phyloP scores from a whole-genome alignment of 2,797 vertebrate species.

The Peromyscus aztecus region DNA sequence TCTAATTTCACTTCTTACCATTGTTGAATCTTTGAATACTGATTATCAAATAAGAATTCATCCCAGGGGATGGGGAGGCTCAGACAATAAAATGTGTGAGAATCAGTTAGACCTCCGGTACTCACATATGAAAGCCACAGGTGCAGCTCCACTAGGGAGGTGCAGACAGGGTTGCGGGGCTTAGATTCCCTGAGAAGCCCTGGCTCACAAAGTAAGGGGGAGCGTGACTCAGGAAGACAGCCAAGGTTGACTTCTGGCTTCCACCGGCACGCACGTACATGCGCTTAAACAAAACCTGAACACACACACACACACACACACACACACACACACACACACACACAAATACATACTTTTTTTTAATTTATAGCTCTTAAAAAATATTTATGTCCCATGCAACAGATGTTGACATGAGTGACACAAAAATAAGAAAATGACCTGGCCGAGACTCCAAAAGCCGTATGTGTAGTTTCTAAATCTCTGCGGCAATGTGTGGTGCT shows the following conservation, averaged over 20 bases:
- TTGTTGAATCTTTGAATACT: background rate
- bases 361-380: constrained; percentile 5
- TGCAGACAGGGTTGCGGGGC: background rate
- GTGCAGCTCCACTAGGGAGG: background rate
- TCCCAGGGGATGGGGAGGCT: background rate
- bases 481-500: constrained; percentile 36
- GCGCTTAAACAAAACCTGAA: too few species aligned
- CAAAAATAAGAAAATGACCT: constrained; percentile 51
- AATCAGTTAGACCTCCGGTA: background rate
- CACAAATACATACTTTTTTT: background rate
- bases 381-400: background rate
- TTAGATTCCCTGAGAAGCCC: background rate
- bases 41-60: background rate
- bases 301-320: background rate
- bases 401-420: constrained; percentile 25
- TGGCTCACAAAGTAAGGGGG: background rate
- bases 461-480: constrained; percentile 44
- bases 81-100: background rate
- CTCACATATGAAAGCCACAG: background rate
- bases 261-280: background rate
- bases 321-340: too few species aligned
- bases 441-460: constrained; percentile 25
- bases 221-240: background rate
- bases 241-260: background rate
- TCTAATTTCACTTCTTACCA: background rate